Evolutionary conservation across 2,888 invertebrate species (phyloP).

Genomic region (Cosmia trapezina): DNA sequence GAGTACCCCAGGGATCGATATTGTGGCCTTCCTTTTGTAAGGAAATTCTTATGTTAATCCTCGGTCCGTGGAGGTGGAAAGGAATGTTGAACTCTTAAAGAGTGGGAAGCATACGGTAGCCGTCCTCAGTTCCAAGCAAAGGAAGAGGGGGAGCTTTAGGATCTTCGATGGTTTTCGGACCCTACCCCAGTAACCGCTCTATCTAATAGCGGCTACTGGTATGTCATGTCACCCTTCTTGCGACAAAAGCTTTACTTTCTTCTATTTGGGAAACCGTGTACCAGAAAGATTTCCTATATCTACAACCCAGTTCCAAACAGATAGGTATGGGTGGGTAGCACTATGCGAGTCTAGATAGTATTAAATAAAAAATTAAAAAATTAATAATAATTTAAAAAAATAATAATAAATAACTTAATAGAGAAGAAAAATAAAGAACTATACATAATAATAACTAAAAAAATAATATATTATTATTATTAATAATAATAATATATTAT

Average conservation of each 20-base stretch:
- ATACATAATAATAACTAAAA: no score
- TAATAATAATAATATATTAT: no score
- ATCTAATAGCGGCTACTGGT: background rate
- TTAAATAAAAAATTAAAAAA: no score
- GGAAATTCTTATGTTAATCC: background rate
- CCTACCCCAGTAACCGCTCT: background rate
- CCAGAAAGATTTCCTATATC: background rate
- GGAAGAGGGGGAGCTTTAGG: background rate
- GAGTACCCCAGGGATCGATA: conserved; percentile 8
- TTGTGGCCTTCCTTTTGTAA: background rate
- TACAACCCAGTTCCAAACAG: background rate
- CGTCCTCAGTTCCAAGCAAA: background rate
- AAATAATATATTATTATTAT: no score
- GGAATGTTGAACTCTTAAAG: background rate
- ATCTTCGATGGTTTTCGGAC: background rate
- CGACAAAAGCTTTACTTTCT: background rate
- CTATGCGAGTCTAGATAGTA: background rate
- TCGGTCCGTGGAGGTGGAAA: background rate
- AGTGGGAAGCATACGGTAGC: background rate
- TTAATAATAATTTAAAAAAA: no score
- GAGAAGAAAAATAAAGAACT: no score
- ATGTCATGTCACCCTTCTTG: background rate
- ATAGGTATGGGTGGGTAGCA: background rate
- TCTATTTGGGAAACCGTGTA: background rate
- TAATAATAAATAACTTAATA: no score